Base-by-base conservation (phyloP, 2,888 invertebrate genomes). In the Nineta flava region DNA sequence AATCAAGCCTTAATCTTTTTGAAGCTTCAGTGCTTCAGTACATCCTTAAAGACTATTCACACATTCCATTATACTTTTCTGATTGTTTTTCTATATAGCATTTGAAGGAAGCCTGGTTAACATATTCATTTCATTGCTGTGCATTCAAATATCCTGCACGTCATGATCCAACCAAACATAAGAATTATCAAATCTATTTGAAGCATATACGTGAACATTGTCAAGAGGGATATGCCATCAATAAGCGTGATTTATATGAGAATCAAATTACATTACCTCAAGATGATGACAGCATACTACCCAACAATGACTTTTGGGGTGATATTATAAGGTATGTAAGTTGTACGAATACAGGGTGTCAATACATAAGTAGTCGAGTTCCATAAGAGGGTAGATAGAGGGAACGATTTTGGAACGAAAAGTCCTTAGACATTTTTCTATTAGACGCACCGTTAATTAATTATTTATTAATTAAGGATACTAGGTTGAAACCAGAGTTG, bases 81-180 rank as follows among this genome's bases (percentile, higher is more conserved):
- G n/a, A n/a, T n/a, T n/a, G n/a, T n/a, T n/a, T n/a, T n/a, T n/a
- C n/a, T n/a, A n/a, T n/a, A n/a, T n/a, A 86, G 85, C 74, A 75
- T 61, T 66, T 87, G 53, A 74, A 78, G 61, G 73, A 72, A 59
- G 86, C 86, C 0, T 73, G 73, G 60, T 68, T 92, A 52, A 90
- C 88, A 1, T 90, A 90, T 64, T 83, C 87, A 47, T 88, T 90
- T 65, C 91, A 92, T 61, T 92, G 92, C 68, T 92, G 92, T 65
- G 91, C 91, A 7, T 91, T 91, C 66, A 77, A 79, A 59, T 86
- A 80, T 63, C 90, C 90, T 0, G 81, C 83, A 55, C 75, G 82
- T 9, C 90, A 91, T 61, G 77, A 87, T 65, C 87, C 87, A 0
- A 68, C 69, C 15, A 68, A 77, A 12, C 82, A 83, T 61, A 78